Percentiles rank a stretch among this genome's conserved stretches.
Conservation (phyloP, 2,113 vertebrate species). For the Chloroceryle aenea region DNA sequence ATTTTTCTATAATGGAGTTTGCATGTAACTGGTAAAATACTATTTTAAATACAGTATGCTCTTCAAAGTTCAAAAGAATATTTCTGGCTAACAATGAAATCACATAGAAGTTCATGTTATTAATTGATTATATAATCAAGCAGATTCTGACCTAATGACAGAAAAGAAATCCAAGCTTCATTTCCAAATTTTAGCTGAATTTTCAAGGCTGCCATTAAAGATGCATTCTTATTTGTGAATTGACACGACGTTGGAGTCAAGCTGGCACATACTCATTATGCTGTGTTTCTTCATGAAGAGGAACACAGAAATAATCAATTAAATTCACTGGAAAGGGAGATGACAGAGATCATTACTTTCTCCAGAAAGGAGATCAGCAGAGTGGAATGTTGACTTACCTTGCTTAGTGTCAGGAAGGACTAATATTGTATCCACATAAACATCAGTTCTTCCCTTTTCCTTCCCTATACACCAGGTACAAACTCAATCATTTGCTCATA, state of each 20-base stretch:
- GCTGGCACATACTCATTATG: background rate
- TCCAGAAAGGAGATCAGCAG: background rate
- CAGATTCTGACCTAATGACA: background rate
- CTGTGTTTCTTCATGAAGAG: background rate
- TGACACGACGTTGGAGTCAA: background rate
- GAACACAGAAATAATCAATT: fast-evolving
- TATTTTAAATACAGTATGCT: background rate
- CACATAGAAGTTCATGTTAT: background rate
- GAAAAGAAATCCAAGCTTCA: background rate
- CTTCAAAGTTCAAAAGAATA: background rate
- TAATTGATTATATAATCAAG: background rate
- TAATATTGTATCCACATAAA: background rate
- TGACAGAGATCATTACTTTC: background rate
- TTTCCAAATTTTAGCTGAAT: background rate
- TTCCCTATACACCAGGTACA: background rate
- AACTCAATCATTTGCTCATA: background rate
- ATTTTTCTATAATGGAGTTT: background rate
- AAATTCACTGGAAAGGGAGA: background rate
- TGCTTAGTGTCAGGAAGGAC: background rate
- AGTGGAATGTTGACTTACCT: background rate
- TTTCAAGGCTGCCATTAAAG: background rate
- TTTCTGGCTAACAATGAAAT: background rate
- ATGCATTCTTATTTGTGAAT: background rate
- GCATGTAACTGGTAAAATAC: background rate
- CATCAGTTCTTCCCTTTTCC: background rate